phyloP scores from a whole-genome alignment of 2,888 invertebrate genomes.

The Epinotia nisella region DNA sequence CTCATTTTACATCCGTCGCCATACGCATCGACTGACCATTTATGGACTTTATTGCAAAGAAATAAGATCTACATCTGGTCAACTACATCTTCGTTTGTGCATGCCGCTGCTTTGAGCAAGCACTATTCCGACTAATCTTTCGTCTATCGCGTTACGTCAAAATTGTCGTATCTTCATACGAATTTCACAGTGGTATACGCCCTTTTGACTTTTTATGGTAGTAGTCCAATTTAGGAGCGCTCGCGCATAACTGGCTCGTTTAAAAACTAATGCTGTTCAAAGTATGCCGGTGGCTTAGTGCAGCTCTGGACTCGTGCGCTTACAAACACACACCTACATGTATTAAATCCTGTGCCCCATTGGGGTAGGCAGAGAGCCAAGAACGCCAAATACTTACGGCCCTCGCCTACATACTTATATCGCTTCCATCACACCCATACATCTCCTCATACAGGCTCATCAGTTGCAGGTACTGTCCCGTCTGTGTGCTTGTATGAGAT shows the following conservation, averaged over 20 bases:
- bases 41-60: neutral
- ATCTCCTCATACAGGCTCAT: too few relatives aligned
- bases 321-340: too few relatives aligned
- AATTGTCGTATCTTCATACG: constrained; percentile 1
- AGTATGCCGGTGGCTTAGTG: neutral
- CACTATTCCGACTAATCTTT: constrained; percentile 24
- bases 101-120: constrained; percentile 16
- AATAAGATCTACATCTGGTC: neutral
- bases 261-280: neutral
- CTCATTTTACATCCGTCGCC: constrained; percentile 22
- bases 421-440: too few relatives aligned
- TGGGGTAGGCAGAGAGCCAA: too few relatives aligned
- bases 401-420: too few relatives aligned
- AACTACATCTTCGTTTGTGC: constrained; percentile 6
- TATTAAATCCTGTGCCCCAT: too few relatives aligned
- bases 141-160: constrained; percentile 1
- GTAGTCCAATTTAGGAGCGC: constrained; percentile 9
- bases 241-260: constrained; percentile 17
- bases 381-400: too few relatives aligned
- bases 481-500: neutral
- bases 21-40: neutral
- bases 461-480: too few relatives aligned
- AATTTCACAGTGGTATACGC: neutral
- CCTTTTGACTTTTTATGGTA: neutral
- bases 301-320: too few relatives aligned